Conservation (phyloP, 2,113 vertebrate genomes). For the Atrichornis clamosus region DNA sequence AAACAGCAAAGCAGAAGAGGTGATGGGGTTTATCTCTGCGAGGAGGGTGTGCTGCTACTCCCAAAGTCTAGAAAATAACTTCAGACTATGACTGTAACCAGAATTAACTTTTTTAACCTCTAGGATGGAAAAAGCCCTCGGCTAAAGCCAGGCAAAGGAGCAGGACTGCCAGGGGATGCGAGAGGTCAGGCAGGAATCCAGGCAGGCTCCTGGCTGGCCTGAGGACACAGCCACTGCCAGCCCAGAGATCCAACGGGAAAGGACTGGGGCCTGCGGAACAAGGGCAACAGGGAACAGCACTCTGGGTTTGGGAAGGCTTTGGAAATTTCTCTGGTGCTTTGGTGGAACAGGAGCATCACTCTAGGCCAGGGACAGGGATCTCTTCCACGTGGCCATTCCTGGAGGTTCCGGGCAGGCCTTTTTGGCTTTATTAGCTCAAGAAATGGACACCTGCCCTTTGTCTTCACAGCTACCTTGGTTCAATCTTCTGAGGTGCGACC, state of each 20-base stretch:
- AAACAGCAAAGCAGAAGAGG: neutral
- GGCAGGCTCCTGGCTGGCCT: neutral
- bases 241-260: neutral
- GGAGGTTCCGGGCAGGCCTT: neutral
- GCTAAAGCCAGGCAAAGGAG: neutral
- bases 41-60: neutral
- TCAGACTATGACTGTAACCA: neutral
- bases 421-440: neutral
- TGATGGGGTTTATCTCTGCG: rapidly evolving
- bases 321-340: neutral
- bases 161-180: rapidly evolving
- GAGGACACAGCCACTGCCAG: neutral
- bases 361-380: neutral
- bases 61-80: neutral
- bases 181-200: neutral
- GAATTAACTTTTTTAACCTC: neutral
- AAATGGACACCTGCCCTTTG: neutral
- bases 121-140: neutral
- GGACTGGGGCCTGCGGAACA: rapidly evolving
- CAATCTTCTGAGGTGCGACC: neutral
- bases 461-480: neutral
- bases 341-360: neutral
- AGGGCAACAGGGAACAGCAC: neutral
- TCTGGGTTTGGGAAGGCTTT: rapidly evolving
- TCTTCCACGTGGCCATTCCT: rapidly evolving